These are phyloP conservation scores for Omphaloscelis lunosa DNA, from an alignment of 2,888 invertebrate species.

Conservation along the genomic window DNA sequence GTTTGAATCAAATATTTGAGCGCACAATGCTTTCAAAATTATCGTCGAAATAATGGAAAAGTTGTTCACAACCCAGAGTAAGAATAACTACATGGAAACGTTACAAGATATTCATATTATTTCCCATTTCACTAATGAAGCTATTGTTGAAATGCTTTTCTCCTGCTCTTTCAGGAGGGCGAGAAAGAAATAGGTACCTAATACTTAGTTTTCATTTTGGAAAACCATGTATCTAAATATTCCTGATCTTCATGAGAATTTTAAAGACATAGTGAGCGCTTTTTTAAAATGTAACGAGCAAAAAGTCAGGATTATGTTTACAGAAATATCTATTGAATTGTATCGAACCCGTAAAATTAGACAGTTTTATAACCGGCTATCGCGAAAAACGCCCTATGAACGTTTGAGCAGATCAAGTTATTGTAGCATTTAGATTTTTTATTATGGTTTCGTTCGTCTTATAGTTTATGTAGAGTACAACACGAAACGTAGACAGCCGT, in stretches of 20 bases:
- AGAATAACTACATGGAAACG: background rate
- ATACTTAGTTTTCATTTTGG: background rate
- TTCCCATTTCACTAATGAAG: background rate
- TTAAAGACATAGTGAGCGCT: background rate
- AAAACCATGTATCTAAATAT: background rate
- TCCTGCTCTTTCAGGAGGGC: background rate
- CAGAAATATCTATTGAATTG: slow-evolving; percentile 24
- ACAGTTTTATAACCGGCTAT: slow-evolving; percentile 49
- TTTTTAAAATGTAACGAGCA: background rate
- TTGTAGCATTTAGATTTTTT: slow-evolving; percentile 36
- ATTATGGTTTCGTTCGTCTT: slow-evolving; percentile 19
- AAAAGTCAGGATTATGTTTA: background rate
- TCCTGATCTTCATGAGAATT: slow-evolving; percentile 17
- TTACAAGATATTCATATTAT: background rate
- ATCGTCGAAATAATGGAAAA: slow-evolving; percentile 13
- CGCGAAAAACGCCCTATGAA: slow-evolving; percentile 42
- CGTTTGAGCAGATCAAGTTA: slow-evolving; percentile 35
- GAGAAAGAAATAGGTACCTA: background rate
- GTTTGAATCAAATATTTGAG: slow-evolving; percentile 57
- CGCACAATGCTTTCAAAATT: slow-evolving; percentile 23
- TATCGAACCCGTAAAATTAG: slow-evolving; percentile 25
- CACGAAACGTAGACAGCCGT: slow-evolving; percentile 28
- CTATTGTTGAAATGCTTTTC: background rate
- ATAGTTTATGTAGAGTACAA: slow-evolving; percentile 41
- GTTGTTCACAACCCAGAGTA: slow-evolving; percentile 20